Evolutionary conservation across 1,140 invertebrate genomes (phyloP).

Genomic region (Sarcophaga bullata): DNA sequence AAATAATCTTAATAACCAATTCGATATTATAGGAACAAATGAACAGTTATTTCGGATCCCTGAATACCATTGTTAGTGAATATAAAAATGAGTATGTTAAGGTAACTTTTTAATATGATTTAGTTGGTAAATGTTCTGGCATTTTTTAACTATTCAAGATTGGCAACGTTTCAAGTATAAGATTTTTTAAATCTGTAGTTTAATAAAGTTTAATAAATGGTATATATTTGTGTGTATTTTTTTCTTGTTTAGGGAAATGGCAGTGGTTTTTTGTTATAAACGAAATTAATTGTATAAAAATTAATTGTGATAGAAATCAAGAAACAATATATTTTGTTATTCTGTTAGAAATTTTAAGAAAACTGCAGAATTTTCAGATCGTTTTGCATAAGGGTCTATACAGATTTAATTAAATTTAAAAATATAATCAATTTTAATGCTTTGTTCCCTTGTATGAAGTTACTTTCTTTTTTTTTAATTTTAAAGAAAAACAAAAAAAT

Average conservation of each 20-base stretch:
- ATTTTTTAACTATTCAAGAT: background rate
- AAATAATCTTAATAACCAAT: no score
- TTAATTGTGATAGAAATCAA: background rate
- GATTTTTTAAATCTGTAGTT: background rate
- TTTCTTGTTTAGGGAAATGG: constrained; percentile 20
- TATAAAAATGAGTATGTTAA: no score
- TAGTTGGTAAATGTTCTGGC: no score
- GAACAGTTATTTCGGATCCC: no score
- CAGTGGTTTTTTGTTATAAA: constrained; percentile 36
- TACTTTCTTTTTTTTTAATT: constrained; percentile 34
- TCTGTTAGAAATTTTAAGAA: background rate
- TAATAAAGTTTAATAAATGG: background rate
- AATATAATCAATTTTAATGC: constrained; percentile 3
- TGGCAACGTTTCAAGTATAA: background rate
- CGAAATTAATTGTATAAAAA: background rate
- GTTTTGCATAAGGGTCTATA: background rate
- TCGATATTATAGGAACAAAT: no score
- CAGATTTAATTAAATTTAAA: no score
- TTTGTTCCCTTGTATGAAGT: constrained; percentile 39
- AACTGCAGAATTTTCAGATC: background rate
- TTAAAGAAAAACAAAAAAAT: constrained; percentile 21
- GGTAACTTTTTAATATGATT: no score
- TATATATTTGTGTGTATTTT: constrained; percentile 12
- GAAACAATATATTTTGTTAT: constrained; percentile 26
- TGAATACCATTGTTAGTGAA: no score